These are phyloP conservation scores for Psittacara wagleri DNA, from an alignment of 2,113 vertebrate genomes.

Conservation along the genomic window DNA sequence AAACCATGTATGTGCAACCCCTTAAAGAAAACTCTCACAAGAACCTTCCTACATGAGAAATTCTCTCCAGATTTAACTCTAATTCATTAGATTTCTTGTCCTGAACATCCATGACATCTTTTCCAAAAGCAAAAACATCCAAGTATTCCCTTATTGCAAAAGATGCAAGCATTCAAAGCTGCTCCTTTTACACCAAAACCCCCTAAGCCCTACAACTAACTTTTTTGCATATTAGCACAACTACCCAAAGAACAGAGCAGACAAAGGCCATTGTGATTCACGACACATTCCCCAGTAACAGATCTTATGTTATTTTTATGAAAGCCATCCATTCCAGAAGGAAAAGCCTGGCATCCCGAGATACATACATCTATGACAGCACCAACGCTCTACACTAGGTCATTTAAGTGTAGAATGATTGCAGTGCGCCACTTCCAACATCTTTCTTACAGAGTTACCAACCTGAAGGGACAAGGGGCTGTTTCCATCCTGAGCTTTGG, in stretches of 20 bases:
- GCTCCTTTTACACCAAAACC: neutral
- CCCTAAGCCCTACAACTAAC: neutral
- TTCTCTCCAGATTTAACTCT: neutral
- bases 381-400: neutral
- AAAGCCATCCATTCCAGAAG: neutral
- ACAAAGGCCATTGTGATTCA: neutral
- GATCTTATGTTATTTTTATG: neutral
- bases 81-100: neutral
- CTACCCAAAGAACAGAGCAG: neutral
- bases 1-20: neutral
- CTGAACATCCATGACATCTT: neutral
- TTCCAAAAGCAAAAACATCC: neutral
- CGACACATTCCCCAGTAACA: neutral
- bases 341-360: neutral
- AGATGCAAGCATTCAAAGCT: neutral
- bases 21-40: neutral
- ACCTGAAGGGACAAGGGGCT: conserved; percentile 92
- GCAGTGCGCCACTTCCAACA: neutral
- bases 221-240: rapidly evolving
- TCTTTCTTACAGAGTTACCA: neutral
- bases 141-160: neutral
- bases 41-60: neutral
- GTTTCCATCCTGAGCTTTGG: conserved; percentile 81
- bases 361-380: neutral
- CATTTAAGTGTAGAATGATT: neutral